Conservation (phyloP, 1,140 invertebrate genomes). For the Brachionus rubens region DNA sequence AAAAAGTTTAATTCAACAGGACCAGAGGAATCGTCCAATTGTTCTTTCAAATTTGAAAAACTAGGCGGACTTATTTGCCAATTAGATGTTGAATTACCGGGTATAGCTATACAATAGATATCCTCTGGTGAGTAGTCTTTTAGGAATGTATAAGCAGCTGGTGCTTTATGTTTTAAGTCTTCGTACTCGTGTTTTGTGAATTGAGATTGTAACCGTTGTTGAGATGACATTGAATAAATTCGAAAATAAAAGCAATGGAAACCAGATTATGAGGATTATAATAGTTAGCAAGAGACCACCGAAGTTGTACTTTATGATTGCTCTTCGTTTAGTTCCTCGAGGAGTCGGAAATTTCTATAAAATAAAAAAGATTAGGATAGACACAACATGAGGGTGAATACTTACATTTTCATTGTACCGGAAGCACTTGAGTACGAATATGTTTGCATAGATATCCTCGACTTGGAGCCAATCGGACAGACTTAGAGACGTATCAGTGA, state of each 20-base stretch:
- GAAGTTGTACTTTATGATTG: constrained; percentile 80
- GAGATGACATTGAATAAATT: constrained; percentile 69
- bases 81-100: constrained; percentile 76
- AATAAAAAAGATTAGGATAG: no score
- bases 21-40: constrained; percentile 45
- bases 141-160: constrained; percentile 74
- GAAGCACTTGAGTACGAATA: constrained; percentile 90
- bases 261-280: constrained; percentile 93
- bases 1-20: constrained; percentile 51
- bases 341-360: constrained; percentile 78
- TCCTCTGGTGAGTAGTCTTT: constrained; percentile 80
- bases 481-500: constrained; percentile 97
- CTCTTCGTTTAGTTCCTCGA: constrained; percentile 75
- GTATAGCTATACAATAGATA: constrained; percentile 74
- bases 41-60: constrained; percentile 63
- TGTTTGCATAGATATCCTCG: constrained; percentile 96
- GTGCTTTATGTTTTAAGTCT: constrained; percentile 48
- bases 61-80: constrained; percentile 90
- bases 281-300: constrained; percentile 80
- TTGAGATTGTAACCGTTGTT: constrained; percentile 49
- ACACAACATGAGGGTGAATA: no score
- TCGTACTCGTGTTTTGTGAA: constrained; percentile 49
- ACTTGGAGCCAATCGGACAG: constrained; percentile 98
- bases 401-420: constrained; percentile 73
- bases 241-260: constrained; percentile 90